These are phyloP conservation scores for Pseudochirops cupreus DNA, from an alignment of 2,797 vertebrate genomes.

Conservation along the genomic window DNA sequence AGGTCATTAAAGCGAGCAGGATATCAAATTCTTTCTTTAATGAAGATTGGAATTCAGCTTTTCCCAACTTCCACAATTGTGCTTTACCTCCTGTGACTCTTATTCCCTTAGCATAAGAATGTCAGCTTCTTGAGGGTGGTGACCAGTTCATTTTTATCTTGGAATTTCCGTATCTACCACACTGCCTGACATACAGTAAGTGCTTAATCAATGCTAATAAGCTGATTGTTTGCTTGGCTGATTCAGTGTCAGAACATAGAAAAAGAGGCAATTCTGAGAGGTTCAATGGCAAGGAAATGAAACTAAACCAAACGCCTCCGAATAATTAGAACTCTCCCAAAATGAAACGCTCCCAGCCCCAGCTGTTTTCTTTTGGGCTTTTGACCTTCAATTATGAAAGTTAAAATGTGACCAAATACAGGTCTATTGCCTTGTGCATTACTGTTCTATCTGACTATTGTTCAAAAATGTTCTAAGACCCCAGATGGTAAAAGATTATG, in stretches of 20 bases:
- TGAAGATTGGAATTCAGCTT: background rate
- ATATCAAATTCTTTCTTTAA: background rate
- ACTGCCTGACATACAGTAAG: background rate
- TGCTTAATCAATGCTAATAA: background rate
- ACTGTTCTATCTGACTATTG: no score
- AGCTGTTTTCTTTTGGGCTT: background rate
- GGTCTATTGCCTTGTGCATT: background rate
- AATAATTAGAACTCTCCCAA: background rate
- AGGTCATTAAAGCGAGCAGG: background rate
- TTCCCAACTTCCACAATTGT: background rate
- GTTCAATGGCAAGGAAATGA: background rate
- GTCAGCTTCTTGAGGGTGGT: background rate
- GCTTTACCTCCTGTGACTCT: background rate
- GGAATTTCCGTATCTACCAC: background rate
- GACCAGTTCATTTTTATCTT: background rate
- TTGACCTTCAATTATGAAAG: background rate
- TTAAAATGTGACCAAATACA: background rate
- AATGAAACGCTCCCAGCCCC: background rate
- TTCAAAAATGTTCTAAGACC: background rate
- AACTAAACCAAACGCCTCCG: background rate
- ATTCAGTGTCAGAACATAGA: background rate
- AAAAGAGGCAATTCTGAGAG: background rate
- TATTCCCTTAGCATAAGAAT: background rate
- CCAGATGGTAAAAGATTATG: background rate
- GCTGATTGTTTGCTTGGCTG: background rate